A percentile compares a stretch with the other conserved stretches of the same genome.
These are phyloP conservation scores for Zaprionus taronus DNA, from an alignment of 1,140 invertebrate genomes.

Conservation along the genomic window DNA sequence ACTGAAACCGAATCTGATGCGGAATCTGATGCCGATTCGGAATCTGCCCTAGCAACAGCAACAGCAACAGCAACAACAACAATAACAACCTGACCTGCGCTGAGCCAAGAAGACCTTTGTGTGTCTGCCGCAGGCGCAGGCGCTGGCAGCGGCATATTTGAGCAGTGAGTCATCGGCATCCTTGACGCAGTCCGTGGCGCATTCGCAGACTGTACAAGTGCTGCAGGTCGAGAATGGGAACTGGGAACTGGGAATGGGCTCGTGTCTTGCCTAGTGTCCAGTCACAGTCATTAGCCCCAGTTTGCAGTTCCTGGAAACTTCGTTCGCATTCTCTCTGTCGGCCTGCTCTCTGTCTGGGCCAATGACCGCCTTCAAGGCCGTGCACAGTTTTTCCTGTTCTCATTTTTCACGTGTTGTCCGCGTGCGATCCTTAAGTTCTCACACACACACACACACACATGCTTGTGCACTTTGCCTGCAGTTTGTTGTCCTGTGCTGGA, in stretches of 20 bases:
- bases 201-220: constrained; percentile 48
- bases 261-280: constrained; percentile 31
- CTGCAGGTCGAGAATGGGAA: not conserved
- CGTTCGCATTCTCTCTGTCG: constrained; percentile 24
- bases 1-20: constrained; percentile 12
- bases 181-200: constrained; percentile 38
- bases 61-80: too few species aligned
- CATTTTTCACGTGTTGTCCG: constrained; percentile 57
- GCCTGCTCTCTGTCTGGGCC: constrained; percentile 37
- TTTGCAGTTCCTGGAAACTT: constrained; percentile 69
- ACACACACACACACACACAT: not conserved
- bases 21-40: not conserved
- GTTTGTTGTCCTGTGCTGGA: constrained; percentile 39
- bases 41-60: not conserved
- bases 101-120: not conserved
- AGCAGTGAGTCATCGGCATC: constrained; percentile 58
- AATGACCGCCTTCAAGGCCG: constrained; percentile 68
- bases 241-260: not conserved
- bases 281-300: constrained; percentile 64
- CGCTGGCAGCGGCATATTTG: constrained; percentile 32
- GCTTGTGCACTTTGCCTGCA: not conserved
- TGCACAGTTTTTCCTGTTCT: constrained; percentile 69
- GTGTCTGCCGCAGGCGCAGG: constrained; percentile 14
- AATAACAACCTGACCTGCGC: too few species aligned
- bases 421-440: constrained; percentile 34